phyloP scores from a whole-genome alignment of 2,113 vertebrate species.

The Eolophus roseicapilla region DNA sequence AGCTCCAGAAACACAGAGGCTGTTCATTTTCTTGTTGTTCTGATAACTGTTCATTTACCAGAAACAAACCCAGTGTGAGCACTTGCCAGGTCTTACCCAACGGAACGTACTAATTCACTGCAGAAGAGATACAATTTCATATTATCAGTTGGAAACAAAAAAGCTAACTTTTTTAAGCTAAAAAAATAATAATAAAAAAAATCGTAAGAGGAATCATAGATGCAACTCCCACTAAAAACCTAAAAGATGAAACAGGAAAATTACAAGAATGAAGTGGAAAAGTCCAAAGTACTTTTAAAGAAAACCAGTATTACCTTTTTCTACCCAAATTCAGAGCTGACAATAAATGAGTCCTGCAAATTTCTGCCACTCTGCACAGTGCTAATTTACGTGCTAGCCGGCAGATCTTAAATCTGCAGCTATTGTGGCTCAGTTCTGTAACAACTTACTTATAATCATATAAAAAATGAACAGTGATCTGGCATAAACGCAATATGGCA shows the following conservation, averaged over 20 bases:
- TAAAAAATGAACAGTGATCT: background rate
- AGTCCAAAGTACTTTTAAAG: background rate
- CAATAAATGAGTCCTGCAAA: background rate
- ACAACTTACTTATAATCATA: background rate
- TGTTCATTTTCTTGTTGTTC: background rate
- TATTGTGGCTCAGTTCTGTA: background rate
- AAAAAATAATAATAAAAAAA: background rate
- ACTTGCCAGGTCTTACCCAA: background rate
- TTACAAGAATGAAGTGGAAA: background rate
- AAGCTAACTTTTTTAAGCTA: background rate
- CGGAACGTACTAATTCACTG: fast-evolving
- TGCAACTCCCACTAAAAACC: background rate
- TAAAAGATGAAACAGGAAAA: background rate
- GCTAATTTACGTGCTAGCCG: background rate
- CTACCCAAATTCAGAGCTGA: background rate
- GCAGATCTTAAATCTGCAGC: background rate
- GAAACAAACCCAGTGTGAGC: background rate
- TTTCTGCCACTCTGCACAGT: background rate
- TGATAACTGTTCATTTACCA: background rate
- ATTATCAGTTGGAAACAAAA: background rate
- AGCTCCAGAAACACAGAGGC: background rate
- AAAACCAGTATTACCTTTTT: background rate
- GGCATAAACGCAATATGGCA: background rate
- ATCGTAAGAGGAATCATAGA: background rate
- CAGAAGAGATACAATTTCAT: background rate